phyloP scores from a whole-genome alignment of 2,888 invertebrate species.

The Callosobruchus maculatus region DNA sequence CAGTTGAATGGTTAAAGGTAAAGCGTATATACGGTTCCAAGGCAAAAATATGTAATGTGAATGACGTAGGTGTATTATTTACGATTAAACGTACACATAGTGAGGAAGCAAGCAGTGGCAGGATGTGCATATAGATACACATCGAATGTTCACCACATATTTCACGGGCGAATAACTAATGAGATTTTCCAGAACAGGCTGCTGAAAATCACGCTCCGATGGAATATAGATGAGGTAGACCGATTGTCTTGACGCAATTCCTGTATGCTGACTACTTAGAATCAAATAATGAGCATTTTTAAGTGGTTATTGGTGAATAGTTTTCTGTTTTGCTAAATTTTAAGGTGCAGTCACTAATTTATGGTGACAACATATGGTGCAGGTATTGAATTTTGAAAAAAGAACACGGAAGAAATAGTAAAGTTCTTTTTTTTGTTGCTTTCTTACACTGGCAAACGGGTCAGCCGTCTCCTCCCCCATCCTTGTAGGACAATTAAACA shows the following conservation, averaged over 20 bases:
- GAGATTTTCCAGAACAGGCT: neutral
- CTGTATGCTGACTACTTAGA: neutral
- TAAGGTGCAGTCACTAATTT: too few species aligned
- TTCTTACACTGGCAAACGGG: too few species aligned
- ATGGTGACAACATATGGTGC: too few species aligned
- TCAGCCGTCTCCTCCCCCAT: too few species aligned
- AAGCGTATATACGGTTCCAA: too few species aligned
- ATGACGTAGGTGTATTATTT: neutral
- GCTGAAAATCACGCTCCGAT: neutral
- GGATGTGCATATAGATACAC: neutral
- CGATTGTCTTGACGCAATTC: neutral
- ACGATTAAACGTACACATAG: neutral
- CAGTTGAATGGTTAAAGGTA: too few species aligned
- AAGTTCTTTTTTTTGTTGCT: too few species aligned
- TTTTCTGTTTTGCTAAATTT: too few species aligned
- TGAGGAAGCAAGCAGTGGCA: neutral
- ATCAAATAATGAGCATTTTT: neutral
- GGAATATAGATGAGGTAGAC: neutral
- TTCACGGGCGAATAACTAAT: neutral
- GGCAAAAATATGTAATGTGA: neutral
- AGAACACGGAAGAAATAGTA: too few species aligned
- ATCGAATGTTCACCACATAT: neutral
- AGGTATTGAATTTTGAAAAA: too few species aligned
- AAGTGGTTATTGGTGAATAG: too few species aligned
- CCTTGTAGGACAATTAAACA: too few species aligned